Evolutionary conservation across 2,113 vertebrate species (phyloP), one percentile per base, ranked within the genome.

Genomic region (Myotis yumanensis): DNA sequence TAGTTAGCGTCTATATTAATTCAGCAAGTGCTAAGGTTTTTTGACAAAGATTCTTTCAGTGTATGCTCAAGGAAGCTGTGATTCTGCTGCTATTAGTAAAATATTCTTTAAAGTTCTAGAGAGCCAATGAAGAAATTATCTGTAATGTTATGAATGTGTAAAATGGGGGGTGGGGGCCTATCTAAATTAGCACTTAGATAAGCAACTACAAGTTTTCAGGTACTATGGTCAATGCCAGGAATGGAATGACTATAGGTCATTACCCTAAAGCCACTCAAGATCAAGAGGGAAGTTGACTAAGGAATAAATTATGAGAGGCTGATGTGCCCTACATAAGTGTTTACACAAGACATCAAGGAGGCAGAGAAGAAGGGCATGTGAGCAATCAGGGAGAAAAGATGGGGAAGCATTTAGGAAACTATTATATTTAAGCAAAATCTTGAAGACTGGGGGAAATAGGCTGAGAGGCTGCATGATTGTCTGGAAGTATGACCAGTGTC

Each of bases 1-100:
- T 48, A 37, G 59, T 83, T 85, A 82, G 23, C 7, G 90, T 76
- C 22, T 87, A 77, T 85, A 85, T 77, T 95, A 86, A 90, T 84
- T 94, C 32, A 91, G 66, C 22, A 92, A 85, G 46, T 82, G 20
- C 51, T 91, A 86, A 88, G n/a, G 48, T 54, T 85, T 87, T 87
- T 93, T 82, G 68, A 54, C n/a, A 51, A 80, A 90, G 52, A 43
- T 75, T 91, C 12, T 86, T 79, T 84, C 9, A 52, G 30, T 43
- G 7, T 57, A 9, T 35, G 8, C 25, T 91, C 48, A 59, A 51
- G 69, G 69, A 95, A 96, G 32, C 43, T 77, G 51, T 85, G 46
- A 89, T 93, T 89, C 66, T 89, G 30, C 28, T 75, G 37, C 37
- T 64, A 15, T 48, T 22, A 76, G 22, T 90, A 82, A 88, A 81